Evolutionary conservation across 2,888 invertebrate species (phyloP).

Genomic region (Geotrupes spiniger): DNA sequence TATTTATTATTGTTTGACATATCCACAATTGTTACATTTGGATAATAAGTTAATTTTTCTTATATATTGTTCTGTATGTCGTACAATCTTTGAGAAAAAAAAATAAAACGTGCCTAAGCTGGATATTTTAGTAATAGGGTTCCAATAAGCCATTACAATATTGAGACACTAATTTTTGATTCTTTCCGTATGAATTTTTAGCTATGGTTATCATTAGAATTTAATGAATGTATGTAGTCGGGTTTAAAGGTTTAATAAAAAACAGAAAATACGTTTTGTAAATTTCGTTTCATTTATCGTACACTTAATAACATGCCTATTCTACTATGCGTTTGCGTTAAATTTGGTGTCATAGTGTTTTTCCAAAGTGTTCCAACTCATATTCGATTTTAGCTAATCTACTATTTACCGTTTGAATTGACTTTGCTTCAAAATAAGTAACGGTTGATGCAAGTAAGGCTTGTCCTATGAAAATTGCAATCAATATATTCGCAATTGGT

Average conservation of each 20-base stretch:
- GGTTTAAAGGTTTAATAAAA: conserved; percentile 42
- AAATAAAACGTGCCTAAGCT: conserved; percentile 13
- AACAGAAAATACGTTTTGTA: conserved; percentile 29
- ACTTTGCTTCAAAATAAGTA: conserved; percentile 62
- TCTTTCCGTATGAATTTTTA: conserved; percentile 19
- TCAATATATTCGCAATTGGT: conserved; percentile 54
- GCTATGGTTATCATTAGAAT: conserved; percentile 19
- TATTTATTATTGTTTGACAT: conserved; percentile 13
- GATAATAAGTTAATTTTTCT: conserved; percentile 11
- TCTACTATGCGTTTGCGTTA: neutral
- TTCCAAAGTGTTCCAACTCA: conserved; percentile 11
- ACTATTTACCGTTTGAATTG: conserved; percentile 47
- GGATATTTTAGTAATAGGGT: conserved; percentile 1
- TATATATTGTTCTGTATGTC: neutral
- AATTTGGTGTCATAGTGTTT: neutral
- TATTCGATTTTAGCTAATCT: conserved; percentile 19
- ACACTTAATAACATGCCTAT: too few relatives aligned
- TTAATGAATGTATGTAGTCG: conserved; percentile 35
- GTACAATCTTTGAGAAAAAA: neutral
- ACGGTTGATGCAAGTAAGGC: conserved; percentile 56
- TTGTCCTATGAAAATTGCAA: conserved; percentile 54
- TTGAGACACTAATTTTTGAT: conserved; percentile 19
- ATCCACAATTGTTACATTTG: conserved; percentile 16
- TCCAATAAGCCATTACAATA: conserved; percentile 8
- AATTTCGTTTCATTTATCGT: conserved; percentile 19